Conservation (phyloP, 2,888 invertebrate species). For the Julus scanicus region DNA sequence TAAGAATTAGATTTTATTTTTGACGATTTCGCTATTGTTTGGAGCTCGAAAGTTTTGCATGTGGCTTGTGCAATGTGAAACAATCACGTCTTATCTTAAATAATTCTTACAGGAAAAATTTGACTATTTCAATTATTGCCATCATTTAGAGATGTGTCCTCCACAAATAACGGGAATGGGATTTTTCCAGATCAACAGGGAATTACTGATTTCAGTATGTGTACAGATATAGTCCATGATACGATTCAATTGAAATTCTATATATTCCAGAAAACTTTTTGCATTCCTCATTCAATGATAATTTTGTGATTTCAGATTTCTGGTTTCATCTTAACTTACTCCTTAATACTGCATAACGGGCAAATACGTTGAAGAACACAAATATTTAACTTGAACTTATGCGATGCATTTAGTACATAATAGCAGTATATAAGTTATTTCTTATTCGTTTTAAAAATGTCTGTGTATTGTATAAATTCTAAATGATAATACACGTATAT, state of each 20-base stretch:
- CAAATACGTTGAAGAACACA: background rate
- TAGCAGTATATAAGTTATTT: no score
- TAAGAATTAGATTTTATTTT: background rate
- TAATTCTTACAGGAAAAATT: background rate
- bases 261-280: no score
- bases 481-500: no score
- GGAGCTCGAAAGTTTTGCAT: no score
- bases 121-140: background rate
- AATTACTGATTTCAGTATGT: background rate
- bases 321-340: background rate
- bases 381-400: no score
- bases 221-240: no score
- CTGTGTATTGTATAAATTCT: no score
- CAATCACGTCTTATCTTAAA: background rate
- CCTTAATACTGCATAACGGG: background rate
- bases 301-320: background rate
- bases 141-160: background rate
- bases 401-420: no score
- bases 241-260: no score
- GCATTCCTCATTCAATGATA: no score
- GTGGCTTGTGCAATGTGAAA: background rate
- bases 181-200: background rate
- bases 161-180: slow-evolving; percentile 1
- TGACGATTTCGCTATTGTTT: background rate
- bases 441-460: no score